These are phyloP conservation scores for Dicrostonyx torquatus DNA, from an alignment of 2,797 vertebrate genomes.

Conservation along the genomic window DNA sequence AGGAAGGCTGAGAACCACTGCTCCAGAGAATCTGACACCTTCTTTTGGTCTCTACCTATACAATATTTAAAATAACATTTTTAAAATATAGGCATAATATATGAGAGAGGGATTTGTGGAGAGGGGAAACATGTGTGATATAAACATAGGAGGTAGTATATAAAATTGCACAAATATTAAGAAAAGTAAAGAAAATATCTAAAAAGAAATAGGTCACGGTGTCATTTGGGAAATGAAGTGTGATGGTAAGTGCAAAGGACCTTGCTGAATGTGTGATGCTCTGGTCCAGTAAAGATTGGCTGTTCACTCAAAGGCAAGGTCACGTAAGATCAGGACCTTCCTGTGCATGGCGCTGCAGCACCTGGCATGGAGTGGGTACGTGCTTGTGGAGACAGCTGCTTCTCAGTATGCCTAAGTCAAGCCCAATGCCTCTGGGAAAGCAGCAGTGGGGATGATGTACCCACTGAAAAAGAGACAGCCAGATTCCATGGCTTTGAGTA, in stretches of 20 bases:
- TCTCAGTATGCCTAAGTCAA: not conserved
- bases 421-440: not conserved
- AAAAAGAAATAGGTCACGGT: not conserved
- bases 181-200: not conserved
- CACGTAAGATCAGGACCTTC: not conserved
- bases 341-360: not conserved
- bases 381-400: not conserved
- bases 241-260: fast-evolving
- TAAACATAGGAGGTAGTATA: too few species aligned
- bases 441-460: fast-evolving
- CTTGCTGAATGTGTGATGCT: not conserved
- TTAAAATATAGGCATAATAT: not conserved
- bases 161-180: not conserved
- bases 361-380: not conserved
- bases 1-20: too few species aligned
- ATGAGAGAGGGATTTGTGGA: not conserved
- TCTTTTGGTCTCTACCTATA: not conserved
- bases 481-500: not conserved
- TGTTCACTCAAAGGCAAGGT: not conserved
- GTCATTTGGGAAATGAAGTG: not conserved
- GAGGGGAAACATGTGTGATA: not conserved
- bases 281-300: not conserved
- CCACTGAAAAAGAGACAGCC: not conserved
- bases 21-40: not conserved
- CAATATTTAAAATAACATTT: not conserved